Evolutionary conservation across 2,113 vertebrate genomes (phyloP).

Genomic region (Noctilio leporinus): DNA sequence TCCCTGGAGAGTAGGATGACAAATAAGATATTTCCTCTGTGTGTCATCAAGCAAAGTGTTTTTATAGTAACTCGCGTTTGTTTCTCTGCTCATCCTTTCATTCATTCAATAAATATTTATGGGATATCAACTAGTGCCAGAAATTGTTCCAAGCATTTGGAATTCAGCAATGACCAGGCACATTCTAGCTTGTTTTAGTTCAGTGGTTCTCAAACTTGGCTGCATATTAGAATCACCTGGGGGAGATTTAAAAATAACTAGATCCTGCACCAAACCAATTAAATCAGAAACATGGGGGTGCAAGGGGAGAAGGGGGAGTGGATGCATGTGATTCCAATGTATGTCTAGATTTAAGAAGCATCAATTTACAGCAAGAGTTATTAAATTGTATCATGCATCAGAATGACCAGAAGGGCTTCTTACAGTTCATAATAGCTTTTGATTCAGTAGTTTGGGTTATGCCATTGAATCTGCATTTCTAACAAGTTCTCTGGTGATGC

Average conservation of each 20-base stretch:
- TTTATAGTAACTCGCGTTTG: background rate
- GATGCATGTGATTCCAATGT: background rate
- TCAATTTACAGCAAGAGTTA: background rate
- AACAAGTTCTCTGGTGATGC: background rate
- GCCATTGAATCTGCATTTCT: background rate
- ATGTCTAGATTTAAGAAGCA: background rate
- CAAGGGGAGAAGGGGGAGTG: no score
- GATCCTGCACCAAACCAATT: background rate
- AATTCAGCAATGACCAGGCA: background rate
- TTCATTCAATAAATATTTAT: constrained; percentile 37
- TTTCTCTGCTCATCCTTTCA: background rate
- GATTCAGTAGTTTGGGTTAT: background rate
- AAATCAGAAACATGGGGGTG: background rate
- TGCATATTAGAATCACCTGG: background rate
- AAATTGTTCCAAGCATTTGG: background rate
- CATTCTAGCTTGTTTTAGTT: background rate
- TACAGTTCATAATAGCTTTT: background rate
- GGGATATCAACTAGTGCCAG: background rate
- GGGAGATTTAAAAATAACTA: background rate
- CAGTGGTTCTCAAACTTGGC: background rate
- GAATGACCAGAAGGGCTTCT: background rate
- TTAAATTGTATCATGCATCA: background rate
- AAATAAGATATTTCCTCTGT: background rate
- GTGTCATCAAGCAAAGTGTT: background rate
- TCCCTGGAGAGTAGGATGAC: background rate